A percentile compares a stretch with the other conserved stretches of the same genome.
Evolutionary conservation across 2,888 invertebrate genomes (phyloP).

Genomic region (Meiosimyza platycephala): DNA sequence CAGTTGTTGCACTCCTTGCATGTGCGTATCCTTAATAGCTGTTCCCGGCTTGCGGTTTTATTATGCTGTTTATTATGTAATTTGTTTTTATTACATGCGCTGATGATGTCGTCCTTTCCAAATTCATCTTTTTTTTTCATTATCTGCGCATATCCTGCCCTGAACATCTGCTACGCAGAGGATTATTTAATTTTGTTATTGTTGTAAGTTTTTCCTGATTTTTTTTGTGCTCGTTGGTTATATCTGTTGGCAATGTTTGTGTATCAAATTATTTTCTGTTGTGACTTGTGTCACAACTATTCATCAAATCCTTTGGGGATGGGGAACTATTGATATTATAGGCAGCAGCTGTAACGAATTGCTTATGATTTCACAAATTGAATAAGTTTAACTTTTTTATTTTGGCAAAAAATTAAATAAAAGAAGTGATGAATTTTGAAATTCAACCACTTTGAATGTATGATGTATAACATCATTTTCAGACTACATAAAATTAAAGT

Average conservation of each 20-base stretch:
- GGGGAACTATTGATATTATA: no score
- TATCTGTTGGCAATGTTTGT: constrained; percentile 5
- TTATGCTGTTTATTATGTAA: constrained; percentile 33
- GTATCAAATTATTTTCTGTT: neutral
- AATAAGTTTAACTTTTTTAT: no score
- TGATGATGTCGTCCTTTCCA: constrained; percentile 28
- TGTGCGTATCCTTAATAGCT: neutral
- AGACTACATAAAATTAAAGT: no score
- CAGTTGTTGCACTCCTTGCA: neutral
- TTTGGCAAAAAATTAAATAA: no score
- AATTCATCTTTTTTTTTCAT: neutral
- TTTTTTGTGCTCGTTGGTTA: neutral
- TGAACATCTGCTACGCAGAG: constrained; percentile 24
- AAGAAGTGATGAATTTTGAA: no score
- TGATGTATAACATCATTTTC: no score
- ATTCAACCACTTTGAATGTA: no score
- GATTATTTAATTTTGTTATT: constrained; percentile 29
- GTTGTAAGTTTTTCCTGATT: constrained; percentile 6
- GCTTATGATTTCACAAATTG: no score
- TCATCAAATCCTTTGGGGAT: no score
- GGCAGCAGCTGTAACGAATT: no score
- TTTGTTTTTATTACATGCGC: constrained; percentile 31
- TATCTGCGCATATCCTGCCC: constrained; percentile 10
- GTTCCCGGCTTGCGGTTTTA: constrained; percentile 16
- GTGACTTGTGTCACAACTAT: no score